Percentiles rank a stretch among this genome's conserved stretches.
Evolutionary conservation across 2,113 vertebrate genomes (phyloP).

Genomic region (Apus apus): DNA sequence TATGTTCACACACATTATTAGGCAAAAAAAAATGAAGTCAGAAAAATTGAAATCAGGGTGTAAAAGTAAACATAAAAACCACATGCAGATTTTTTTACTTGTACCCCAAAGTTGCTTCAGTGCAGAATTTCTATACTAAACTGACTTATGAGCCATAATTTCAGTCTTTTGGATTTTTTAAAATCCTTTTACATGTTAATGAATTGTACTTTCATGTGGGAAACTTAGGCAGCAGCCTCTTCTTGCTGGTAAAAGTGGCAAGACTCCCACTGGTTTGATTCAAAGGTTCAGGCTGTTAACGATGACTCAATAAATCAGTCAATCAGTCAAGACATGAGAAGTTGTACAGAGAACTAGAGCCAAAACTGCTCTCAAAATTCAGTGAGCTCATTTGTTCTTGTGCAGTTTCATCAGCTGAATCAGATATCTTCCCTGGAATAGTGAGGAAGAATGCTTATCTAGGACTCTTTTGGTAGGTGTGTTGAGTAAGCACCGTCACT

Average conservation of each 20-base stretch:
- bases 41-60: neutral
- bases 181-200: neutral
- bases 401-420: neutral
- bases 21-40: neutral
- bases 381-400: constrained; percentile 20
- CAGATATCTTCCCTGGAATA: neutral
- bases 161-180: neutral
- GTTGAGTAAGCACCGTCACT: neutral
- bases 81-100: neutral
- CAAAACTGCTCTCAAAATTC: constrained; percentile 30
- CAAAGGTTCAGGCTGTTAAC: constrained; percentile 56
- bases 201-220: constrained; percentile 19
- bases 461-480: neutral
- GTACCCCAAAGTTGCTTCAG: neutral
- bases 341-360: neutral
- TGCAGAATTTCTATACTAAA: neutral
- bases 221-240: constrained; percentile 32
- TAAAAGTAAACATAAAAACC: neutral
- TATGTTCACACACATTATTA: neutral
- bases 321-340: constrained; percentile 14
- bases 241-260: constrained; percentile 42
- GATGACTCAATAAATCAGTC: constrained; percentile 63
- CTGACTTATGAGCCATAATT: neutral
- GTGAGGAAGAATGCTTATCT: neutral
- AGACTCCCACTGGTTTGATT: constrained; percentile 65